Evolutionary conservation across 2,888 invertebrate genomes (phyloP), one percentile per base, ranked within the genome.

Genomic region (Parnassius apollo): DNA sequence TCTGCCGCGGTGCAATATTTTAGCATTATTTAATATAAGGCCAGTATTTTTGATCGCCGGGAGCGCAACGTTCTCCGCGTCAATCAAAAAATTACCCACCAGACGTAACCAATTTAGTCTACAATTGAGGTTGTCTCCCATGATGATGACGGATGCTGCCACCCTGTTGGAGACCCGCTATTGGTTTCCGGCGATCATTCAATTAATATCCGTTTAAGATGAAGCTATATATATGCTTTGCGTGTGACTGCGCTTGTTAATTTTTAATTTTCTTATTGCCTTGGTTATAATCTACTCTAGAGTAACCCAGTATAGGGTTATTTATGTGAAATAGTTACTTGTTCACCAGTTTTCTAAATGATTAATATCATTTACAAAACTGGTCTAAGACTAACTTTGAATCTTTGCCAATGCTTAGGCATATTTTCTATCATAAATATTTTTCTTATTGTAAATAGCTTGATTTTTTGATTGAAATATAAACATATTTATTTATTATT

Each of bases 171-270:
- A 70, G 68, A 69, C 67, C 69, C 72, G 69, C 69, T 76, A 78
- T 78, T 76, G 78, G 76, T 75, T 82, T 88, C 89, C 89, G 83
- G 85, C 79, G 74, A 88, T 90, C 87, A 83, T 88, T 83, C 88
- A 85, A 88, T 89, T 87, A 69, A 53, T 67, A 57, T 42, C 35
- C n/a, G 62, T 55, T 55, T 44, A 45, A n/a, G 25, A 22, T 10
- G 25, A 49, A 2, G 49, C 18, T 49, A 49, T 35, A 35, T 49
- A 49, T 35, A 35, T n/a, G 1, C 9, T 49, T 13, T 2, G 49
- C 49, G 18, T 13, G n/a, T 13, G 49, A 9, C 18, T 13, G 12
- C 8, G 18, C 13, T 13, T 13, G 49, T 13, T 9, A 9, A 35
- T 35, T 35, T 7, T 35, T 7, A 7, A 35, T 35, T 35, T 35